These are phyloP conservation scores for Ptilorrhoa leucosticta DNA, from an alignment of 2,113 vertebrate species.

Conservation along the genomic window DNA sequence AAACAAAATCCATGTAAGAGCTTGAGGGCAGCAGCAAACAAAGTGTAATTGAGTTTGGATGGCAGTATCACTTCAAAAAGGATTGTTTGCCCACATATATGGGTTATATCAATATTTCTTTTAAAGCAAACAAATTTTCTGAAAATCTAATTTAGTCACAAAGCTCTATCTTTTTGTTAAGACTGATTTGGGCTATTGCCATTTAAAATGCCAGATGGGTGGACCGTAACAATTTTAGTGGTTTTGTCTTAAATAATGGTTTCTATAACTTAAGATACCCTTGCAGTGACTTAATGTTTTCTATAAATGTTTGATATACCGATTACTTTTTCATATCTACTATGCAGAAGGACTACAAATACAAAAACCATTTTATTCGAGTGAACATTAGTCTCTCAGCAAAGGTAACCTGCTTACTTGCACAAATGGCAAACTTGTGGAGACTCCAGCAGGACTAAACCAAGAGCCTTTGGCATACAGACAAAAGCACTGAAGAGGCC, in stretches of 20 bases:
- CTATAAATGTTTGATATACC: not conserved
- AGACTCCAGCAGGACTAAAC: not conserved
- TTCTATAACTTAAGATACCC: not conserved
- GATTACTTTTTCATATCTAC: not conserved
- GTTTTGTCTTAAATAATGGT: not conserved
- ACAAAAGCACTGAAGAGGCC: not conserved
- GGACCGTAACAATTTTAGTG: not conserved
- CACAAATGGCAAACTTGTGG: not conserved
- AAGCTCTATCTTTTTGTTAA: not conserved
- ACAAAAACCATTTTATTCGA: not conserved
- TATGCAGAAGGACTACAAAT: not conserved
- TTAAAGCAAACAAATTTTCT: not conserved
- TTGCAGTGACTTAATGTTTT: not conserved
- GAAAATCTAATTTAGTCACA: not conserved
- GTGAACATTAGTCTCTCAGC: not conserved
- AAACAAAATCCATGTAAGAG: not conserved
- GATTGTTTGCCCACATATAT: not conserved
- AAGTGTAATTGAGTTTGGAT: not conserved
- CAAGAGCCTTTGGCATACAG: not conserved
- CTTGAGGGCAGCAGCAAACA: not conserved
- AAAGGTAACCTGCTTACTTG: not conserved
- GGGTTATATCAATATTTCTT: not conserved
- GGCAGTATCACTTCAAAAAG: not conserved
- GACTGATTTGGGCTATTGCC: not conserved
- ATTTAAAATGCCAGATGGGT: not conserved